A percentile compares a stretch with the other conserved stretches of the same genome.
phyloP scores from a whole-genome alignment of 2,797 vertebrate species.

The Chaetophractus vellerosus region DNA sequence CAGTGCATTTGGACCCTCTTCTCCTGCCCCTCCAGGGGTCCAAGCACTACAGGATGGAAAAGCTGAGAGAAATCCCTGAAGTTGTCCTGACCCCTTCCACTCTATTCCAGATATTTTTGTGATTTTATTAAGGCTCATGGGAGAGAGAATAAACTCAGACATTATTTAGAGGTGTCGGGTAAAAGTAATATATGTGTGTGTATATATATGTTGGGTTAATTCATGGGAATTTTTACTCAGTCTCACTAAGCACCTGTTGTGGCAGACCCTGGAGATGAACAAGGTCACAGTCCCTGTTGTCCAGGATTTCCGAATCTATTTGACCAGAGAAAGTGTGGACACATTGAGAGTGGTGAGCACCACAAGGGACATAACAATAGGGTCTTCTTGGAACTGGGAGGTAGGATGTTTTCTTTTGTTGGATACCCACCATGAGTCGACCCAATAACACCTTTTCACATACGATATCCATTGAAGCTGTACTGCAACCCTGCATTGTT shows the following conservation, averaged over 20 bases:
- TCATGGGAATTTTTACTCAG: not conserved
- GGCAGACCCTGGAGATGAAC: not conserved
- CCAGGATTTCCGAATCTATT: not conserved
- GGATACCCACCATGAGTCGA: not conserved
- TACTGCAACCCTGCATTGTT: not conserved
- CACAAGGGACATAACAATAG: not conserved
- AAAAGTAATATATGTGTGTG: not conserved
- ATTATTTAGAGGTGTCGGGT: not conserved
- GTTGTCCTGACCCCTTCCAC: not conserved
- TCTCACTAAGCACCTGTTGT: conserved; percentile 5
- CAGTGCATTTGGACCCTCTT: not conserved
- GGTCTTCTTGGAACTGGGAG: not conserved
- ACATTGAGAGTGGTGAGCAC: not conserved
- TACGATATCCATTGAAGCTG: too few species aligned
- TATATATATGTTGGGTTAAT: too few species aligned
- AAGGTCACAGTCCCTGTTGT: not conserved
- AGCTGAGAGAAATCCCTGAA: not conserved
- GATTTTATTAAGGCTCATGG: not conserved
- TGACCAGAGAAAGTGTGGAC: not conserved
- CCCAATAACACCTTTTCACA: fast-evolving
- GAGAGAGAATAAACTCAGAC: not conserved
- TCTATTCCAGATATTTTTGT: not conserved
- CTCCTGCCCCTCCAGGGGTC: not conserved
- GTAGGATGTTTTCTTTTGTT: not conserved
- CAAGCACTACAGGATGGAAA: not conserved